phyloP scores from a whole-genome alignment of 2,113 vertebrate species.

The Lucifuga dentata region DNA sequence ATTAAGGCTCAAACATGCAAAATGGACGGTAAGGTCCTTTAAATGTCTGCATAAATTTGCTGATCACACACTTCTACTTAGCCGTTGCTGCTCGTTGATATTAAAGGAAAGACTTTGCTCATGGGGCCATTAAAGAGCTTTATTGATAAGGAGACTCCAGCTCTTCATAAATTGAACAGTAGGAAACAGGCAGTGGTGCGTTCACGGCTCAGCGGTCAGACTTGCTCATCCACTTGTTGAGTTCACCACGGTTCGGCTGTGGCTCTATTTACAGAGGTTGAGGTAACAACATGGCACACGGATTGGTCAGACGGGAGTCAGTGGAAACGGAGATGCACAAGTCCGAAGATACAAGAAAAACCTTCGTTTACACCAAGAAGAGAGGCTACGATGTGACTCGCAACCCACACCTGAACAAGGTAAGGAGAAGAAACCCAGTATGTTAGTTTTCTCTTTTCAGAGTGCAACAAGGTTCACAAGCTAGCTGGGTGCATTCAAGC shows the following conservation, averaged over 20 bases:
- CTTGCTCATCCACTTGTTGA: conserved; percentile 75
- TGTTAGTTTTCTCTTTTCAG: conserved; percentile 16
- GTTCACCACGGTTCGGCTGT: conserved; percentile 53
- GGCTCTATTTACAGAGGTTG: conserved; percentile 78
- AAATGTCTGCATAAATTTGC: too few species aligned
- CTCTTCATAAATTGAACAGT: background rate
- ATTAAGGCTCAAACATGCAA: too few species aligned
- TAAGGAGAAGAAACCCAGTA: conserved; percentile 35
- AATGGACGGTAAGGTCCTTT: too few species aligned
- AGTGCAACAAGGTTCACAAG: background rate
- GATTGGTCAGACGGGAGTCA: conserved; percentile 75
- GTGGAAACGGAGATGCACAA: conserved; percentile 80
- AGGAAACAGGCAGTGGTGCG: background rate
- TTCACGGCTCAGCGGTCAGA: conserved; percentile 14
- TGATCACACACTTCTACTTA: too few species aligned
- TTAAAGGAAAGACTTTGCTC: conserved; percentile 7
- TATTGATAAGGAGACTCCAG: conserved; percentile 42
- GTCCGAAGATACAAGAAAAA: conserved; percentile 60
- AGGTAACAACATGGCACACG: conserved; percentile 78
- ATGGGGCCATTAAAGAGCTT: conserved; percentile 3
- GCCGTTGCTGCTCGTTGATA: conserved; percentile 2
- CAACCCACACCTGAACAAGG: conserved; percentile 90
- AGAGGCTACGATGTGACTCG: conserved; percentile 88
- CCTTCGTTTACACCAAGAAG: conserved; percentile 83
- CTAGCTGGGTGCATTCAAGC: conserved; percentile 55